Conservation (phyloP, 2,113 vertebrate species). For the Gulo gulo region DNA sequence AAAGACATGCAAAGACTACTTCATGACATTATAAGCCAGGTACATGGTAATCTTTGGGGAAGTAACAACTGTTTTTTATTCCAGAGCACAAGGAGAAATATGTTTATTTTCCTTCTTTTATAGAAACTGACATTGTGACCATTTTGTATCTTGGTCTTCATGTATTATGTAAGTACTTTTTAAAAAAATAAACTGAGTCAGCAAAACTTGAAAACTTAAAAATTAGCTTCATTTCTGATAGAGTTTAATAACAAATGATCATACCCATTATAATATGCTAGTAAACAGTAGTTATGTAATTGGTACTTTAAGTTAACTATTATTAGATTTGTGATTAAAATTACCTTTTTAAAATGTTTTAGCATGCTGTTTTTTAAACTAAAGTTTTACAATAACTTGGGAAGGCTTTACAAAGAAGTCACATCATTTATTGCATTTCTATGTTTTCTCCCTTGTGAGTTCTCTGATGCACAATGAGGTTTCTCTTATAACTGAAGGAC, state of each 20-base stretch:
- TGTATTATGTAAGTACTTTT: neutral
- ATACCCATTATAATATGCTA: neutral
- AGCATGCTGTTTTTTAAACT: neutral
- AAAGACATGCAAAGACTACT: slow-evolving; percentile 36
- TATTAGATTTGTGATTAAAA: slow-evolving; percentile 40
- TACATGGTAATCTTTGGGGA: neutral
- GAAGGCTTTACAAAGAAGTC: slow-evolving; percentile 32
- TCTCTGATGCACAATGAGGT: slow-evolving; percentile 72
- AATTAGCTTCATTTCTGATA: slow-evolving; percentile 8
- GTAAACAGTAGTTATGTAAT: neutral
- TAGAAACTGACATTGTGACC: neutral
- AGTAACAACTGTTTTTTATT: slow-evolving; percentile 14
- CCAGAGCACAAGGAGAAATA: neutral
- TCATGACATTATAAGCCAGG: neutral
- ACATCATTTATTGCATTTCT: slow-evolving; percentile 44
- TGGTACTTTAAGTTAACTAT: neutral
- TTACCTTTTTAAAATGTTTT: neutral
- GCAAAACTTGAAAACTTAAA: slow-evolving; percentile 4
- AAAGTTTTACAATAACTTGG: neutral
- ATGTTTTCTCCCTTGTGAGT: slow-evolving; percentile 69
- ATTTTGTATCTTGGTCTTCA: neutral
- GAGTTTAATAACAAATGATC: neutral
- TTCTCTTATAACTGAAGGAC: slow-evolving; percentile 72
- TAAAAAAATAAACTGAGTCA: slow-evolving; percentile 17
- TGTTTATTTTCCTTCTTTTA: slow-evolving; percentile 28